Conservation (phyloP, 2,888 invertebrate genomes). For the Anthrax anthrax region DNA sequence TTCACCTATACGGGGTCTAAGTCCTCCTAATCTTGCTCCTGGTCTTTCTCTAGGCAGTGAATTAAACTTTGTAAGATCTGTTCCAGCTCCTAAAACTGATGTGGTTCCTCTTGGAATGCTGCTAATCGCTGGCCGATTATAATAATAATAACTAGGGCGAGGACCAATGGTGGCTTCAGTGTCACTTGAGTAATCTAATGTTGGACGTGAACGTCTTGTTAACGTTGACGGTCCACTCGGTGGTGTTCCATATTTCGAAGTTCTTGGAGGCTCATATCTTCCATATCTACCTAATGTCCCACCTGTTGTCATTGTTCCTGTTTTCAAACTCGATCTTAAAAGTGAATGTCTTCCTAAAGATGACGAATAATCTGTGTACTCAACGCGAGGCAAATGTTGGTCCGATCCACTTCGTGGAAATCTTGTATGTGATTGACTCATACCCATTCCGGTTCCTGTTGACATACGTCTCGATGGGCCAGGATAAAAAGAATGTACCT, state of each 20-base stretch:
- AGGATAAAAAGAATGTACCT: conserved; percentile 80
- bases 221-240: conserved; percentile 40
- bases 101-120: conserved; percentile 31
- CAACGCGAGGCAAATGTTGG: conserved; percentile 75
- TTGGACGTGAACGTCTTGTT: conserved; percentile 55
- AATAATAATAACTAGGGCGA: conserved; percentile 63
- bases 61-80: conserved; percentile 47
- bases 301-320: conserved; percentile 37
- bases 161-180: conserved; percentile 84
- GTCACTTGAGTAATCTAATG: conserved; percentile 86
- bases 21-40: conserved; percentile 36
- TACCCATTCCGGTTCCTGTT: conserved; percentile 38
- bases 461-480: conserved; percentile 49
- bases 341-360: conserved; percentile 63
- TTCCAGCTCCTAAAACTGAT: conserved; percentile 25
- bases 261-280: conserved; percentile 40
- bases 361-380: conserved; percentile 71
- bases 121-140: conserved; percentile 36
- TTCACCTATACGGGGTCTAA: conserved; percentile 40
- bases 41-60: conserved; percentile 57
- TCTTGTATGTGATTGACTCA: conserved; percentile 31
- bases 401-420: conserved; percentile 84
- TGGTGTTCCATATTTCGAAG: conserved; percentile 38
- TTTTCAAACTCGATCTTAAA: conserved; percentile 65
- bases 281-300: conserved; percentile 48